Conservation (phyloP, 2,113 vertebrate species). For the human (Homo sapiens) region DNA sequence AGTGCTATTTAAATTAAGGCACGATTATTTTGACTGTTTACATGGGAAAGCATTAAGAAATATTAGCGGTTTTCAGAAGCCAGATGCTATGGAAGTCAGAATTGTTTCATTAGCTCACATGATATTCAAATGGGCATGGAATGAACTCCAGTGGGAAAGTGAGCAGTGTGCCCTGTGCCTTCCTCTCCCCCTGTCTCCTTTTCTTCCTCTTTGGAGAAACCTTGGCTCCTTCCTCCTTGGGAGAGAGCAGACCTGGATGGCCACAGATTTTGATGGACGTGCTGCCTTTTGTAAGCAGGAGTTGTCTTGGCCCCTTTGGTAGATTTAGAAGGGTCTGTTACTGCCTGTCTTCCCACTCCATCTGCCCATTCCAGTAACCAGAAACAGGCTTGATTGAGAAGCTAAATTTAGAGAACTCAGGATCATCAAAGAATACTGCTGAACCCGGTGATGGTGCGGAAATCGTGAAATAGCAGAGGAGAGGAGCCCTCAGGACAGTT, state of each 20-base stretch:
- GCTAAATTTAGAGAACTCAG: background rate
- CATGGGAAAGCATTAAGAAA: background rate
- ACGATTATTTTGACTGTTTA: no score
- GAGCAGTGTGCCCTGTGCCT: no score
- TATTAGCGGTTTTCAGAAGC: background rate
- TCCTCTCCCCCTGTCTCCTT: background rate
- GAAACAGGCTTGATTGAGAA: background rate
- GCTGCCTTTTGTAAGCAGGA: no score
- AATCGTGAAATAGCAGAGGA: background rate
- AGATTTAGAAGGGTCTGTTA: accelerated
- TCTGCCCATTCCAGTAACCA: background rate
- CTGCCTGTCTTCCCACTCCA: accelerated
- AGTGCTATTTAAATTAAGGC: background rate
- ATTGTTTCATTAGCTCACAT: background rate
- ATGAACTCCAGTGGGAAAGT: background rate
- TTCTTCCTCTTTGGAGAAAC: no score
- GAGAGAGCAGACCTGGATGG: background rate
- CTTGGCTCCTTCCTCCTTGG: background rate
- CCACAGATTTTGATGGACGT: accelerated
- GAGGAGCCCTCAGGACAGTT: background rate
- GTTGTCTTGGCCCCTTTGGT: background rate
- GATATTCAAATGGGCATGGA: background rate
- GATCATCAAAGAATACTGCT: background rate
- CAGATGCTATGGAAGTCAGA: background rate
- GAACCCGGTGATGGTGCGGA: background rate